Percentiles rank a stretch among this genome's conserved stretches.
phyloP scores from a whole-genome alignment of 2,888 invertebrate genomes.

The Calephelis perditalis region DNA sequence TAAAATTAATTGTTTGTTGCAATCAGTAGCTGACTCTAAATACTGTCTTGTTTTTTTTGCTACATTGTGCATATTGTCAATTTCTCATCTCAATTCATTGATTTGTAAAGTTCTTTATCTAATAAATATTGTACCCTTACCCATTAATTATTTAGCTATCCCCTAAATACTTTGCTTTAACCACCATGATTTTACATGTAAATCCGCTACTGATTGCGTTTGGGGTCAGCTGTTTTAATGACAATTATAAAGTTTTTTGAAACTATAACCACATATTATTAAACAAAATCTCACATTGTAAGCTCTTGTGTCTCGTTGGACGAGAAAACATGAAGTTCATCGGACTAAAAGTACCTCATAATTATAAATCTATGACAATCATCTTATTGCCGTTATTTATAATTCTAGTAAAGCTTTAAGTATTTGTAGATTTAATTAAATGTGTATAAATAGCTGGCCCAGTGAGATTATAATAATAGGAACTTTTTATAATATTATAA shows the following conservation, averaged over 20 bases:
- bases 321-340: slow-evolving; percentile 9
- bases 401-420: slow-evolving; percentile 44
- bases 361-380: neutral
- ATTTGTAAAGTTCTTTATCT: too few species aligned
- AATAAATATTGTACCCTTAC: too few species aligned
- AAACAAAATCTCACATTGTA: neutral
- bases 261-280: too few species aligned
- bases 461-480: slow-evolving; percentile 50
- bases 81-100: too few species aligned
- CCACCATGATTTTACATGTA: neutral
- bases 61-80: too few species aligned
- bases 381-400: slow-evolving; percentile 8
- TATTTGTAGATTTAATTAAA: slow-evolving; percentile 37
- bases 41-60: too few species aligned
- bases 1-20: slow-evolving; percentile 2
- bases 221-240: slow-evolving; percentile 39
- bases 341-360: neutral
- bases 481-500: slow-evolving; percentile 14
- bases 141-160: too few species aligned
- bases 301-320: slow-evolving; percentile 8
- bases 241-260: neutral
- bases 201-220: slow-evolving; percentile 27
- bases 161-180: too few species aligned
- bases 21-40: neutral
- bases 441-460: slow-evolving; percentile 50